Evolutionary conservation across 2,797 vertebrate species (phyloP).

Genomic region (Brachyrhaphis roseni): DNA sequence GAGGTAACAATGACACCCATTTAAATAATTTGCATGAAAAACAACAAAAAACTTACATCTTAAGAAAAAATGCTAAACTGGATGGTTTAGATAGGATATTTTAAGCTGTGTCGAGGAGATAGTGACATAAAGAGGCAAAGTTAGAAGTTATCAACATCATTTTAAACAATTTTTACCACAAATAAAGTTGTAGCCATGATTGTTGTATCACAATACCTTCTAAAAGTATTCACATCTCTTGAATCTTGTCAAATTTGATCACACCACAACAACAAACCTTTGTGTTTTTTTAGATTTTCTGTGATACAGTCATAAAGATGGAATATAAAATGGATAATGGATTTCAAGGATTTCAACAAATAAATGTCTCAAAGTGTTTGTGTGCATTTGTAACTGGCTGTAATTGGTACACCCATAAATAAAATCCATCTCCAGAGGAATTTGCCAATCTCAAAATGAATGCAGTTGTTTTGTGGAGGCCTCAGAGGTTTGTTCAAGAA

Average conservation of each 20-base stretch:
- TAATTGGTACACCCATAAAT: neutral
- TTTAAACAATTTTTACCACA: neutral
- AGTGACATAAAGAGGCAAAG: neutral
- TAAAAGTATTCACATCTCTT: neutral
- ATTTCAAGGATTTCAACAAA: neutral
- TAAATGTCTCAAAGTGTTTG: neutral
- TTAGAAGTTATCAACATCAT: neutral
- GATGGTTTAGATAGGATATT: neutral
- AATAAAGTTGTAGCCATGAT: neutral
- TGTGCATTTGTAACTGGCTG: neutral
- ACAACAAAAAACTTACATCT: neutral
- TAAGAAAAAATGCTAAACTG: neutral
- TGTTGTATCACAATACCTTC: neutral
- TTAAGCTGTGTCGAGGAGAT: neutral
- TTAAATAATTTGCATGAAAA: neutral
- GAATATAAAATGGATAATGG: neutral
- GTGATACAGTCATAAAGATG: neutral
- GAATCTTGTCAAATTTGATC: neutral
- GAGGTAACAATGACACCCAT: constrained; percentile 31
- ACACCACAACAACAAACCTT: neutral
- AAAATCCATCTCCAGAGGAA: neutral
- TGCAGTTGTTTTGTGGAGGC: no score
- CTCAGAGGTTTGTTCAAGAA: no score
- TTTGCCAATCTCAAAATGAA: neutral
- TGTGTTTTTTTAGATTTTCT: neutral